Evolutionary conservation across 2,888 invertebrate species (phyloP).

Genomic region (Syrista parreyssii): DNA sequence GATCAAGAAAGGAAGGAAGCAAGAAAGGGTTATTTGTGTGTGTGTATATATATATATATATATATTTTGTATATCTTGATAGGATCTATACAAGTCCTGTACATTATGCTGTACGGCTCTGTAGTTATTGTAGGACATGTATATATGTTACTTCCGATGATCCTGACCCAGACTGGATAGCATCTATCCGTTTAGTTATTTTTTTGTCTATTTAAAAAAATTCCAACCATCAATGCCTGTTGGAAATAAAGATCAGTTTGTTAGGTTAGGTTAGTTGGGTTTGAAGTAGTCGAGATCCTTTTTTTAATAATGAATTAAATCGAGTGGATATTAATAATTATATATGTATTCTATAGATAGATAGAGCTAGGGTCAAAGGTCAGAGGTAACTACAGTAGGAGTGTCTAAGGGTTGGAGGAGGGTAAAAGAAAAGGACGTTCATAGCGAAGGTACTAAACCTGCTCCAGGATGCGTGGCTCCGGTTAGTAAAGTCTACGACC

Average conservation of each 20-base stretch:
- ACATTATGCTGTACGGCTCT: not conserved
- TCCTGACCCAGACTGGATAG: not conserved
- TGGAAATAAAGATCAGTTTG: not conserved
- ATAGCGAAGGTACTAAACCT: not conserved
- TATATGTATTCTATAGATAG: no score
- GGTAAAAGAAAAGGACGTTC: not conserved
- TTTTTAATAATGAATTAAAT: not conserved
- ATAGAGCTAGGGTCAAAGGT: no score
- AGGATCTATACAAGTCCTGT: not conserved
- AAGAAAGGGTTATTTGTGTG: not conserved
- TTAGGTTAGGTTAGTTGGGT: not conserved
- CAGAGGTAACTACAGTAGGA: not conserved
- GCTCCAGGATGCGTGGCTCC: not conserved
- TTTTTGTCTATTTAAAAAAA: not conserved
- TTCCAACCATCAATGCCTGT: not conserved
- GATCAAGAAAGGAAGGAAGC: not conserved
- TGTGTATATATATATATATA: not conserved
- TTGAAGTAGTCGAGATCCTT: not conserved
- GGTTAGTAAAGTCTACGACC: not conserved
- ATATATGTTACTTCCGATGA: not conserved
- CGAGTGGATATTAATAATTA: not conserved
- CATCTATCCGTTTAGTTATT: not conserved
- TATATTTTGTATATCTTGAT: not conserved
- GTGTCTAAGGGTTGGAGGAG: not conserved
- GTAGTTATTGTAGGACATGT: not conserved